These are phyloP conservation scores for Andrena trimmerana DNA, from an alignment of 2,888 invertebrate species.

Conservation along the genomic window DNA sequence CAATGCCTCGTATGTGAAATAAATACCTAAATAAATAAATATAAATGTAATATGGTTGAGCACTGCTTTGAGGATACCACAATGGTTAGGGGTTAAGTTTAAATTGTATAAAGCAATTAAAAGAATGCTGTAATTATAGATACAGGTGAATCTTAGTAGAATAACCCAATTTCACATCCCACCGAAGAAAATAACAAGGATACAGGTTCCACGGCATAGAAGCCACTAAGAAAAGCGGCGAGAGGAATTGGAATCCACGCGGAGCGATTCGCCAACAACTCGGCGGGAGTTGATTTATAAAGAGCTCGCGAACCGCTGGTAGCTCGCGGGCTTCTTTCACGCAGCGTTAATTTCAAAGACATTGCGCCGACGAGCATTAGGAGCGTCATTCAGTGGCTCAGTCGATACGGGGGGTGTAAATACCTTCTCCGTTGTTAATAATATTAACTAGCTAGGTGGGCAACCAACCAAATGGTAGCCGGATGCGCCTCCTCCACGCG, in stretches of 20 bases:
- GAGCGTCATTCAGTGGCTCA: slow-evolving; percentile 49
- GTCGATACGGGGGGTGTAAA: slow-evolving; percentile 40
- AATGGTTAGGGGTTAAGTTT: no score
- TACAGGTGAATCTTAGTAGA: background rate
- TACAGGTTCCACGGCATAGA: background rate
- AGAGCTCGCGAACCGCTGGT: slow-evolving; percentile 37
- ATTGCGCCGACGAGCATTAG: slow-evolving; percentile 54
- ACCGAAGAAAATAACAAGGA: background rate
- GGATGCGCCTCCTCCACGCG: slow-evolving; percentile 73
- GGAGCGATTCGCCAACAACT: slow-evolving; percentile 51
- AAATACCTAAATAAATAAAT: no score
- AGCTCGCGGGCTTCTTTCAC: slow-evolving; percentile 48
- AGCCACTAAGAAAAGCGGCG: slow-evolving; percentile 4
- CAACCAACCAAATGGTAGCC: slow-evolving; percentile 70
- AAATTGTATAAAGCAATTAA: no score
- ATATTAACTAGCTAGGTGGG: slow-evolving; percentile 61
- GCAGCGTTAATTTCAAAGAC: slow-evolving; percentile 69
- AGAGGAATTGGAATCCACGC: slow-evolving; percentile 48
- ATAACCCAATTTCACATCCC: background rate
- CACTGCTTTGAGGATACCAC: no score
- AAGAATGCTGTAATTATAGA: no score
- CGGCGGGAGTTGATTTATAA: slow-evolving; percentile 67
- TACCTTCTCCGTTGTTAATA: slow-evolving; percentile 59
- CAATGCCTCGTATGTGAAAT: no score
- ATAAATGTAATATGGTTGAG: no score